phyloP scores from a whole-genome alignment of 2,888 invertebrate genomes.

The Drosophila koepferae region DNA sequence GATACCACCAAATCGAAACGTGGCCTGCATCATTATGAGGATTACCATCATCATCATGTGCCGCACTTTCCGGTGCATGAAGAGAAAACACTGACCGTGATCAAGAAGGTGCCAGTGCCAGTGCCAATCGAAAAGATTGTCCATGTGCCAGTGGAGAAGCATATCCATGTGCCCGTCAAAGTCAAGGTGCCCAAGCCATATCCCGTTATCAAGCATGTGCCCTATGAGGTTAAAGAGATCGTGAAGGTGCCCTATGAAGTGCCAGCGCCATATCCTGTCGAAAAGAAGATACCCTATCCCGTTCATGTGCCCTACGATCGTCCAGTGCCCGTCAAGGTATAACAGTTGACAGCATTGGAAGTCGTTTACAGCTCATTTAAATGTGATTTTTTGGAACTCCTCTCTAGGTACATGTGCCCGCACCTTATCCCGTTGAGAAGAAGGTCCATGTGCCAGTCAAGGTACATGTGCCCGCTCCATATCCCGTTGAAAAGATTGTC shows the following conservation, averaged over 20 bases:
- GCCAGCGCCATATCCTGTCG: constrained; percentile 92
- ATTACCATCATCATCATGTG: constrained; percentile 83
- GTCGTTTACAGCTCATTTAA: background rate
- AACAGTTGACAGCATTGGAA: background rate
- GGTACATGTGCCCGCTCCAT: constrained; percentile 91
- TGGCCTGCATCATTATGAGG: constrained; percentile 88
- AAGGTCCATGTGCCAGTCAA: constrained; percentile 90
- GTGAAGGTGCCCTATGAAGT: constrained; percentile 92
- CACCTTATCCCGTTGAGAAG: constrained; percentile 89
- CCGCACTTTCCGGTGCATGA: constrained; percentile 84
- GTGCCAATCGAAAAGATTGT: constrained; percentile 89
- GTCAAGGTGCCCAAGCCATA: constrained; percentile 90
- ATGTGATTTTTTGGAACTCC: background rate
- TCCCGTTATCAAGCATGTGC: constrained; percentile 89
- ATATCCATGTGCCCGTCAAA: constrained; percentile 87
- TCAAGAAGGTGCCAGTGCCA: constrained; percentile 90
- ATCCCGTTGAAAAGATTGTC: constrained; percentile 89
- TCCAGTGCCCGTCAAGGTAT: constrained; percentile 90
- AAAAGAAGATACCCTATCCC: constrained; percentile 91
- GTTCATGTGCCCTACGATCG: constrained; percentile 91
- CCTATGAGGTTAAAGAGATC: constrained; percentile 91
- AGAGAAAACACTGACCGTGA: constrained; percentile 90
- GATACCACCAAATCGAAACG: constrained; percentile 91
- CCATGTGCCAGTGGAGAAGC: constrained; percentile 88
- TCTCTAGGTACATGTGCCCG: constrained; percentile 86